Percentiles rank a stretch among this genome's conserved stretches.
Conservation (phyloP, 1,140 invertebrate genomes). For the Gryon sp. region DNA sequence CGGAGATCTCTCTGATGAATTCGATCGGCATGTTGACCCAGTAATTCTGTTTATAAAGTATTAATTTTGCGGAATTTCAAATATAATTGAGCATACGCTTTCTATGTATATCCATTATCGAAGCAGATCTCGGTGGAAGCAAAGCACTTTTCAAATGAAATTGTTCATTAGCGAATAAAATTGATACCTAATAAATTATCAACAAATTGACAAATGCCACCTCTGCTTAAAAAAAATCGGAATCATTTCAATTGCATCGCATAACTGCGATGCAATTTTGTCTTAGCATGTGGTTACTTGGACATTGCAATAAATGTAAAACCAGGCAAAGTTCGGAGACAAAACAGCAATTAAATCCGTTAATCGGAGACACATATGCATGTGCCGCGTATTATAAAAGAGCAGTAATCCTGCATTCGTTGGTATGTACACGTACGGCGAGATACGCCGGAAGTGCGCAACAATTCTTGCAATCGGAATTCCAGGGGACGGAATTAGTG, state of each 20-base stretch:
- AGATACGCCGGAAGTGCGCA: slow-evolving; percentile 66
- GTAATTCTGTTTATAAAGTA: not conserved
- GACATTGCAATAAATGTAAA: slow-evolving; percentile 32
- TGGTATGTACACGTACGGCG: slow-evolving; percentile 43
- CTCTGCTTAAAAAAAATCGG: no score
- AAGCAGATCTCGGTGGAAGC: no score
- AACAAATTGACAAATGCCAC: not conserved
- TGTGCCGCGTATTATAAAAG: slow-evolving; percentile 45
- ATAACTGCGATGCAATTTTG: slow-evolving; percentile 11
- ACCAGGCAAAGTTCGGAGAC: slow-evolving; percentile 44
- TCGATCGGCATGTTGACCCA: no score
- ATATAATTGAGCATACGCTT: no score
- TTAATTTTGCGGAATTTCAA: no score
- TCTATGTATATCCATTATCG: no score
- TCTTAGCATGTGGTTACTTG: not conserved
- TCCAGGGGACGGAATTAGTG: slow-evolving; percentile 58
- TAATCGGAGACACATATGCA: slow-evolving; percentile 54
- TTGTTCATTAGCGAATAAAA: not conserved
- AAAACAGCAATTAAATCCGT: slow-evolving; percentile 68
- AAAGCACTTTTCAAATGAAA: no score
- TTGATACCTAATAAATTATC: not conserved
- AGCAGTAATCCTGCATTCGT: slow-evolving; percentile 30
- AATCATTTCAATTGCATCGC: not conserved
- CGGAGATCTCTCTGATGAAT: no score
- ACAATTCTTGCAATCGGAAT: slow-evolving; percentile 61